Evolutionary conservation across 2,888 invertebrate species (phyloP), one percentile per base, ranked within the genome.

Genomic region (Cataglyphis livida): DNA sequence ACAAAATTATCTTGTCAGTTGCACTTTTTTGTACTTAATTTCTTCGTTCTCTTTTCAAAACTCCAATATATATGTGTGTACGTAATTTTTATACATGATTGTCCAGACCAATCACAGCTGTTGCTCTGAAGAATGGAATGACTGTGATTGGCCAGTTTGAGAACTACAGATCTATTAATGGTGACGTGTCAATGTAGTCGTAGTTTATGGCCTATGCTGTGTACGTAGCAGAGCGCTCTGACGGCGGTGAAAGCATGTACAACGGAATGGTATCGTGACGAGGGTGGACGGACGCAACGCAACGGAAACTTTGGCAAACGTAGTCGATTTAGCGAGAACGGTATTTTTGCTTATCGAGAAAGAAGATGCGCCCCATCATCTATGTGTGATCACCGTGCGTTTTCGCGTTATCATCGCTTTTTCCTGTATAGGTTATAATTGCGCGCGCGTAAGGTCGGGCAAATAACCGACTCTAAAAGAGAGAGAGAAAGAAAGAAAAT

Each of bases 401-500:
- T n/a, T 7, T 54, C 32, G 21, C 28, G 41, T 35, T 18, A 32
- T 75, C 48, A 5, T 7, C 32, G 54, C 35, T 3, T 35, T 35
- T 75, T 35, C 7, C 4, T 6, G 25, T 68, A 44, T 70, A 78
- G 78, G 78, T 78, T 78, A 78, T 59, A 78, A 21, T 44, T 38
- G 12, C 51, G 25, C 62, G 51, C 64, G 41, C 78, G 32, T 41
- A 70, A 68, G 15, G 32, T 54, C 44, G 10, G 57, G 25, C 10
- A 44, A 78, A 70, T 21, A 78, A 59, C 57, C 44, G 41, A 68
- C 1, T 18, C 18, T 10, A 41, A 32, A 18, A 54, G 12, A 44
- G 38, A 28, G 15, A 66, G 28, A 41, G 28, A 76, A 41, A 54
- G n/a, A 76, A 41, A 28, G 66, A 28, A 59, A 25, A 25, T 15